Evolutionary conservation across 1,140 invertebrate genomes (phyloP).

Genomic region (Heliconius eleuchia): DNA sequence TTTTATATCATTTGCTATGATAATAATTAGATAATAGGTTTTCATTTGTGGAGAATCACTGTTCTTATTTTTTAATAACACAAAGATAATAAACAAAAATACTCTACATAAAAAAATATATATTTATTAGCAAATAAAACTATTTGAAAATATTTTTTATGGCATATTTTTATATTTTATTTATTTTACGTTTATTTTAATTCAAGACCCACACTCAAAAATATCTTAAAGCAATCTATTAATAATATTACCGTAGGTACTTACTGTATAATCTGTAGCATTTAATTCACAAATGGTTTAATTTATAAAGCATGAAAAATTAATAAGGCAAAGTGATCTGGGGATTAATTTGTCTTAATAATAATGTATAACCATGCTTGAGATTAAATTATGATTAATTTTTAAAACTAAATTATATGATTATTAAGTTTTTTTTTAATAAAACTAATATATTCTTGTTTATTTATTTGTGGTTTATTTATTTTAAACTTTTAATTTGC

Average conservation of each 20-base stretch:
- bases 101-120: no score
- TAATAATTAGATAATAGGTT: no score
- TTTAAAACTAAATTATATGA: neutral
- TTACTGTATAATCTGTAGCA: conserved; percentile 14
- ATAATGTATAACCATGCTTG: conserved; percentile 25
- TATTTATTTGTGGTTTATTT: neutral
- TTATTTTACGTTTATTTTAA: neutral
- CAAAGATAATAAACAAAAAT: no score
- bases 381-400: conserved; percentile 19
- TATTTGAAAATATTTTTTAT: no score
- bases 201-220: neutral
- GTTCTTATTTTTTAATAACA: no score
- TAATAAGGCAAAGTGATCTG: conserved; percentile 31
- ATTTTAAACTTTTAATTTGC: neutral
- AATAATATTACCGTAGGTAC: neutral
- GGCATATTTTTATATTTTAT: neutral
- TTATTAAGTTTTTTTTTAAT: neutral
- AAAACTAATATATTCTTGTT: no score
- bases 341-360: conserved; percentile 32
- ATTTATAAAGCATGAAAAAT: conserved; percentile 32
- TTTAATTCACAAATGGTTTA: conserved; percentile 18
- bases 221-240: neutral
- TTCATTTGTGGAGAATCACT: no score
- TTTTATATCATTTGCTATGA: no score
- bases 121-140: no score